phyloP scores from a whole-genome alignment of 2,888 invertebrate genomes.

The Pherbina coryleti region DNA sequence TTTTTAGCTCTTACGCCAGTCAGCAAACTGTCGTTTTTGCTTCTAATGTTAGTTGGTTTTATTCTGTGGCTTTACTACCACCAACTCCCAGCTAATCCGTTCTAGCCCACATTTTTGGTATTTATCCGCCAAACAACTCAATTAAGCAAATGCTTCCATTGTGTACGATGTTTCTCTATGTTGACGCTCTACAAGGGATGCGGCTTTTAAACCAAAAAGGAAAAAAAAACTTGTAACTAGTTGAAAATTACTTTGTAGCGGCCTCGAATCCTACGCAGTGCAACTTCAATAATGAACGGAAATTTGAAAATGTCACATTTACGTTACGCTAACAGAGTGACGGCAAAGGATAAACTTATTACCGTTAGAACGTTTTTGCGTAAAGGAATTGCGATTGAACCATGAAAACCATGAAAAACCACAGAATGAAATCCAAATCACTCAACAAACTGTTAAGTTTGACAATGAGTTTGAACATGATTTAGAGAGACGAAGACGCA shows the following conservation, averaged over 20 bases:
- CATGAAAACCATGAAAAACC: too few species aligned
- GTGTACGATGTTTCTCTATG: background rate
- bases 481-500: too few species aligned
- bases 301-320: background rate
- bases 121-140: slow-evolving; percentile 35
- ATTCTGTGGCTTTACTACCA: background rate
- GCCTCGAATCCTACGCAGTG: background rate
- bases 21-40: background rate
- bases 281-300: background rate
- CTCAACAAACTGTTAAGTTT: too few species aligned
- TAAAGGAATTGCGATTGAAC: too few species aligned
- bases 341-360: too few species aligned
- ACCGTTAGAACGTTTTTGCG: too few species aligned
- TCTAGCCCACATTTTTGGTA: slow-evolving; percentile 28
- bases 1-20: background rate
- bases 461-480: too few species aligned
- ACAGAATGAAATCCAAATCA: too few species aligned
- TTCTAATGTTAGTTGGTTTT: background rate
- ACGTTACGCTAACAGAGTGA: background rate
- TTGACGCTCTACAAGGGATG: background rate
- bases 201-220: background rate
- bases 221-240: background rate
- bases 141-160: slow-evolving; percentile 30
- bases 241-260: background rate
- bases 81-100: slow-evolving; percentile 8